Evolutionary conservation across 2,888 invertebrate species (phyloP).

Genomic region (Eremobia ochroleuca): DNA sequence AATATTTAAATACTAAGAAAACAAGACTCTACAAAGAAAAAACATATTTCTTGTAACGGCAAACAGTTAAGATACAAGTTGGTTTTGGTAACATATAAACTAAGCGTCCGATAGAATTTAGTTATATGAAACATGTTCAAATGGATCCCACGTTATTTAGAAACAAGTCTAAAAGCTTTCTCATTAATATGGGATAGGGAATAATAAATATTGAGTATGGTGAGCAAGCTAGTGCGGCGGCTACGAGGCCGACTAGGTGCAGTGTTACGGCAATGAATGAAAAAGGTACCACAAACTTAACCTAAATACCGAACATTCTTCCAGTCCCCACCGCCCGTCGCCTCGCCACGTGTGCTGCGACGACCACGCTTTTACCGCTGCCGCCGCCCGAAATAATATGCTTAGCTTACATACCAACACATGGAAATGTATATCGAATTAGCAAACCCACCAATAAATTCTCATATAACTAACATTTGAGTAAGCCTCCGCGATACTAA

Average conservation of each 20-base stretch:
- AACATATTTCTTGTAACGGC: constrained; percentile 54
- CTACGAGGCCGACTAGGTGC: constrained; percentile 81
- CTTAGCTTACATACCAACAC: constrained; percentile 83
- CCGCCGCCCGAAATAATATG: constrained; percentile 85
- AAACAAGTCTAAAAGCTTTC: constrained; percentile 78
- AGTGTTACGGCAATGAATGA: constrained; percentile 89
- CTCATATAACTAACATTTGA: constrained; percentile 71
- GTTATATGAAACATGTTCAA: constrained; percentile 62
- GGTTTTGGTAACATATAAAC: constrained; percentile 68
- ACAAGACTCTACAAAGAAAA: constrained; percentile 66
- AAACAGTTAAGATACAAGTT: constrained; percentile 72
- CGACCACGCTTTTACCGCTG: constrained; percentile 86
- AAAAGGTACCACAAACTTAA: constrained; percentile 89
- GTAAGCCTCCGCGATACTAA: constrained; percentile 68
- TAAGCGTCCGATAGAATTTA: constrained; percentile 66
- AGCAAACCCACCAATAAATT: constrained; percentile 76
- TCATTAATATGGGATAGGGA: constrained; percentile 79
- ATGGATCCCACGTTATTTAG: constrained; percentile 67
- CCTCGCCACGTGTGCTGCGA: constrained; percentile 85
- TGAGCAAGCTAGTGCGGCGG: constrained; percentile 65
- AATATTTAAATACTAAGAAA: constrained; percentile 64
- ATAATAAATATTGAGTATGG: constrained; percentile 80
- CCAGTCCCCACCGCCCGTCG: constrained; percentile 82
- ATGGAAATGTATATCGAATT: constrained; percentile 82
- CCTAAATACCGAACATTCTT: constrained; percentile 90